phyloP scores from a whole-genome alignment of 2,113 vertebrate genomes.

The Sylvia atricapilla region DNA sequence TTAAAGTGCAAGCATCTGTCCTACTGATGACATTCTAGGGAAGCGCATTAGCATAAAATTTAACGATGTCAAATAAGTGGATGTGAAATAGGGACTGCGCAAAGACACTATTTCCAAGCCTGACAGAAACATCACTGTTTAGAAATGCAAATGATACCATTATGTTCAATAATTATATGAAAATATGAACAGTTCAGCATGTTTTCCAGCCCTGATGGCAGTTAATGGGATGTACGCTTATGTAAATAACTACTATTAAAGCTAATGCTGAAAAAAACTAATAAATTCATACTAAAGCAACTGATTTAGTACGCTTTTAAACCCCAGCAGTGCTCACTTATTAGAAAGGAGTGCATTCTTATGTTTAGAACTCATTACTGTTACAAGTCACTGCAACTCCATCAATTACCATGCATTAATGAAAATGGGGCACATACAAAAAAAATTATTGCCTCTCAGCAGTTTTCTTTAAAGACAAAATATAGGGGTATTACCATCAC shows the following conservation, averaged over 20 bases:
- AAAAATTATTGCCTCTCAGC: conserved; percentile 82
- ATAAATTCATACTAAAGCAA: conserved; percentile 88
- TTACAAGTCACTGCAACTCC: conserved; percentile 82
- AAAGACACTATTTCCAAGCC: conserved; percentile 83
- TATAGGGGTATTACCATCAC: conserved; percentile 77
- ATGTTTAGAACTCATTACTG: conserved; percentile 85
- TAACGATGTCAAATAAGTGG: conserved; percentile 85
- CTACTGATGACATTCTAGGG: conserved; percentile 83
- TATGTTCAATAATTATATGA: conserved; percentile 90
- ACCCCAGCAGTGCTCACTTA: conserved; percentile 84
- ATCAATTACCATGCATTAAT: conserved; percentile 85
- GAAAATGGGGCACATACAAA: conserved; percentile 82
- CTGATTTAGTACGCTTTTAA: conserved; percentile 88
- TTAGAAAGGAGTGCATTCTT: conserved; percentile 85
- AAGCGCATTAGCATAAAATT: conserved; percentile 85
- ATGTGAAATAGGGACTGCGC: conserved; percentile 84
- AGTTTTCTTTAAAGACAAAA: conserved; percentile 83
- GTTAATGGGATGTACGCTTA: conserved; percentile 88
- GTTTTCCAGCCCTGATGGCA: conserved; percentile 86
- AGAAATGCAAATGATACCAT: conserved; percentile 88
- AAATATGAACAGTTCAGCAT: conserved; percentile 89
- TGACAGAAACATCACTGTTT: conserved; percentile 85
- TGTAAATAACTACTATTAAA: conserved; percentile 90
- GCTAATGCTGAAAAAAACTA: conserved; percentile 87
- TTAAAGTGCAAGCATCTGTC: conserved; percentile 84